A percentile compares a stretch with the other conserved stretches of the same genome.
These are phyloP conservation scores for Drosophila lacteicornis DNA, from an alignment of 1,140 invertebrate genomes.

Conservation along the genomic window DNA sequence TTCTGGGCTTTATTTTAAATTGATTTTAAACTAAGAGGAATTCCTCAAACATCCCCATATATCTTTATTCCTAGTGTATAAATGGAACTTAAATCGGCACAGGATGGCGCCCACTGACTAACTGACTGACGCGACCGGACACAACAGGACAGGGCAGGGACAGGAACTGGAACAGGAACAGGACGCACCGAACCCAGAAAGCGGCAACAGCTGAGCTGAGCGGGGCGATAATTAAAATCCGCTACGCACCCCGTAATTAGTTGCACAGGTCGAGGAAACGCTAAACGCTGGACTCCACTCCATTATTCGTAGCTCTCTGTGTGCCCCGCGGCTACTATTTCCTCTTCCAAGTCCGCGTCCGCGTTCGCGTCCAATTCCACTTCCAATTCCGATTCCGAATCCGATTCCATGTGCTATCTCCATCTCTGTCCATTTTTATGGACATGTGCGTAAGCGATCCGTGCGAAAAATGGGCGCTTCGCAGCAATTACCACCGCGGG, in stretches of 20 bases:
- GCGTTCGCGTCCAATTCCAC: constrained; percentile 4
- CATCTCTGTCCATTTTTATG: constrained; percentile 76
- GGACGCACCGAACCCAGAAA: constrained; percentile 23
- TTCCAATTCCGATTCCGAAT: constrained; percentile 54
- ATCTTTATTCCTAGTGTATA: constrained; percentile 12
- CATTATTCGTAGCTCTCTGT: constrained; percentile 16
- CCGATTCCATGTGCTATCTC: constrained; percentile 32
- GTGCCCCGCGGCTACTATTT: constrained; percentile 25
- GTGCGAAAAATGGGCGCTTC: constrained; percentile 84
- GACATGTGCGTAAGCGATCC: constrained; percentile 82
- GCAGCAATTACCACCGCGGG: constrained; percentile 77
- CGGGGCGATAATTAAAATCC: constrained; percentile 77
- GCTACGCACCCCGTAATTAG: constrained; percentile 79
- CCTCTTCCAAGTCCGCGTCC: constrained; percentile 24
- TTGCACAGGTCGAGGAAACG: constrained; percentile 56
- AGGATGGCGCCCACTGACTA: constrained; percentile 49
- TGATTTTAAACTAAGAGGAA: background rate
- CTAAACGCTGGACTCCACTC: constrained; percentile 29
- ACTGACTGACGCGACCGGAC: constrained; percentile 47
- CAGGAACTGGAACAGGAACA: constrained; percentile 25
- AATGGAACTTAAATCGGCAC: constrained; percentile 6
- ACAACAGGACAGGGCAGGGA: constrained; percentile 23
- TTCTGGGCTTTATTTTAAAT: background rate
- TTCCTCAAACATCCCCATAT: background rate
- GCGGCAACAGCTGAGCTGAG: constrained; percentile 68